Base-by-base conservation (phyloP, 64 coral and sea anemone species). In the Montipora cactus region DNA sequence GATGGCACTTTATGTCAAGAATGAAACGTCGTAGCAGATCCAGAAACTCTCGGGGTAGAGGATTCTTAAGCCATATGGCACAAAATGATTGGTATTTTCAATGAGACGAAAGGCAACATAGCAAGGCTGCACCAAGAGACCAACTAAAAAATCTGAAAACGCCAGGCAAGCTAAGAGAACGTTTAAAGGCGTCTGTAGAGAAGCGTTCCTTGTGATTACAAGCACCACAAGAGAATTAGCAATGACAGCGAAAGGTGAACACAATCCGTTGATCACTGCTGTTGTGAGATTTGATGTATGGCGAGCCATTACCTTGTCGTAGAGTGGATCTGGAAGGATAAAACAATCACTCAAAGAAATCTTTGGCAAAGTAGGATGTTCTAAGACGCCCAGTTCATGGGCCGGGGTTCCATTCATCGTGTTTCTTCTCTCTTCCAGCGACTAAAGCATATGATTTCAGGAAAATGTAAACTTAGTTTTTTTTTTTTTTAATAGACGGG, bases 11-110 rank as follows among this genome's bases (percentile, higher is more conserved):
- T 95, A 67, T 12, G 89, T 95, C 62, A 95, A 66, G 51, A 98
- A 98, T 0, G 93, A 95, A 4, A 89, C 93, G 1, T 90, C 96
- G 48, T 98, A 98, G 20, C 96, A 93, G 3, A 98, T 89, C 96
- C 96, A 98, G 59, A 98, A 98, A 77, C 93, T 98, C 45, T 98
- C 96, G 0, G 96, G 95, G 50, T 98, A 98, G 46, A 95, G 78
- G 81, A 95, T 85, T 22, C 96, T 79, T 0, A 98, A 92, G 16
- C 78, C 55, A 53, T 93, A 98, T 1, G 96, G 96, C 7, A 98
- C 96, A 74, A 49, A 84, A 52, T 92, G 25, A 0, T 76, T 23
- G 48, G 95, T 69, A 19, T 76, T 95, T 52, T 98, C 96, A 53
- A 95, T 47, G 22, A 82, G 75, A 44, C 96, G 77, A 25, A 92